Evolutionary conservation across 2,113 vertebrate genomes (phyloP).

Genomic region (Salvelinus sp.): DNA sequence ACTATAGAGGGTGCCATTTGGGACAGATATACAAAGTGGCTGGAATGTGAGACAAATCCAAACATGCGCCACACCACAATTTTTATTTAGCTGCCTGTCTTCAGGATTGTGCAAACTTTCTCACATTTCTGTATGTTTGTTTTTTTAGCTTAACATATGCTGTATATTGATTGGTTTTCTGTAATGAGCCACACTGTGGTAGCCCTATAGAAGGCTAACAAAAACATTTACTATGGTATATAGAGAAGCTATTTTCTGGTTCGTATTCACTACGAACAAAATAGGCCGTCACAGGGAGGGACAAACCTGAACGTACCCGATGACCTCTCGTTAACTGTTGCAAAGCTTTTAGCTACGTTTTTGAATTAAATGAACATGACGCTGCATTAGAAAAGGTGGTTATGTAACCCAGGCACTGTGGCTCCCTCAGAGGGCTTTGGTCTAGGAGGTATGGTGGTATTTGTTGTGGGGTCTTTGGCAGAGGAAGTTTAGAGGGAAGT

Average conservation of each 20-base stretch:
- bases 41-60: slow-evolving; percentile 68
- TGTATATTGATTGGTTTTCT: slow-evolving; percentile 22
- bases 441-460: slow-evolving; percentile 52
- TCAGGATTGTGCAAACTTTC: slow-evolving; percentile 41
- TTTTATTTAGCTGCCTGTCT: slow-evolving; percentile 55
- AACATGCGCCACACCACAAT: slow-evolving; percentile 52
- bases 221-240: slow-evolving; percentile 4
- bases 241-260: not conserved
- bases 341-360: slow-evolving; percentile 4
- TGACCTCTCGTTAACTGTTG: not conserved
- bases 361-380: too few relatives aligned
- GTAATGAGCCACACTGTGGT: not conserved
- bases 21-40: slow-evolving; percentile 12
- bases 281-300: too few relatives aligned
- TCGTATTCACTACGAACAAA: too few relatives aligned
- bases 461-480: slow-evolving; percentile 60
- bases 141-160: slow-evolving; percentile 21
- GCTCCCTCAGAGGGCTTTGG: slow-evolving; percentile 34
- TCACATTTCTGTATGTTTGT: slow-evolving; percentile 10
- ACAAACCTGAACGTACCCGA: too few relatives aligned
- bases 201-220: not conserved
- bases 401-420: slow-evolving; percentile 48
- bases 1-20: too few relatives aligned
- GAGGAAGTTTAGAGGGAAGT: slow-evolving; percentile 82
- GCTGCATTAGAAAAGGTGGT: slow-evolving; percentile 6